Percentiles rank a stretch among this genome's conserved stretches.
These are phyloP conservation scores for Ditula angustiorana DNA, from an alignment of 2,888 invertebrate species.

Conservation along the genomic window DNA sequence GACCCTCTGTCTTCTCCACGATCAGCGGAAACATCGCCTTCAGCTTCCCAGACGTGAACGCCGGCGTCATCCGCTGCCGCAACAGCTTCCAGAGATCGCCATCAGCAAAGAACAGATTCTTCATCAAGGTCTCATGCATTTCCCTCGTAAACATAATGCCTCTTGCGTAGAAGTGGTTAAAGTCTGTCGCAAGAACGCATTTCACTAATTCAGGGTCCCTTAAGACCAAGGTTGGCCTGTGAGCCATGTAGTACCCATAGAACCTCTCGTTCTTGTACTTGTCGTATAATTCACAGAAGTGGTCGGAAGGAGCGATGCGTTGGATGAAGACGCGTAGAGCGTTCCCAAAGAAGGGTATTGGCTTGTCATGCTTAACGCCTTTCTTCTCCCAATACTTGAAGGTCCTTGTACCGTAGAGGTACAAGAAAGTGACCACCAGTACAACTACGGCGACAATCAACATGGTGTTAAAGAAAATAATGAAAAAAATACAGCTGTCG, in stretches of 20 bases:
- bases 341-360: slow-evolving; percentile 23
- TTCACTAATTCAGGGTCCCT: slow-evolving; percentile 28
- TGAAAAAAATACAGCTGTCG: no score
- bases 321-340: neutral
- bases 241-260: slow-evolving; percentile 9
- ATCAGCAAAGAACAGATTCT: slow-evolving; percentile 63
- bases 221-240: neutral
- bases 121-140: slow-evolving; percentile 54
- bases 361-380: slow-evolving; percentile 20
- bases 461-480: no score
- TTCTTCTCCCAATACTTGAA: slow-evolving; percentile 22
- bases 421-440: neutral
- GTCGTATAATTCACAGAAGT: slow-evolving; percentile 10
- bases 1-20: slow-evolving; percentile 62
- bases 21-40: slow-evolving; percentile 73
- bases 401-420: neutral
- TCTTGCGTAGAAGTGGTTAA: slow-evolving; percentile 16
- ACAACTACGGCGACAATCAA: neutral
- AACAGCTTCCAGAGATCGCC: slow-evolving; percentile 71
- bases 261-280: slow-evolving; percentile 17
- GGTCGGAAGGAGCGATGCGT: neutral
- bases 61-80: slow-evolving; percentile 66
- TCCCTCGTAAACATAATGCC: neutral
- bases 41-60: slow-evolving; percentile 70
- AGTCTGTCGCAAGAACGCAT: slow-evolving; percentile 15